These are phyloP conservation scores for Felis catus DNA, from an alignment of 2,113 vertebrate species.

Conservation along the genomic window F.catus_Fca126_mat1.0 CM031414.1:135354001-135354500, in stretches of 20 bases:
- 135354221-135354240: neutral
- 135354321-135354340: neutral
- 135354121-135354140: neutral
- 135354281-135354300: neutral
- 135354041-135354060: neutral
- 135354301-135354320: neutral
- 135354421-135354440: neutral
- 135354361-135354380: neutral
- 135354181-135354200: neutral
- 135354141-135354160: neutral
- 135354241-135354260: neutral
- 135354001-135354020: neutral
- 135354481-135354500: neutral
- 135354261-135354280: neutral
- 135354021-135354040: neutral
- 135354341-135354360: neutral
- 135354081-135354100: accelerated
- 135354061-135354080: accelerated
- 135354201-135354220: neutral
- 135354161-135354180: neutral
- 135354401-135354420: neutral
- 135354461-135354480: neutral
- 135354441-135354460: neutral
- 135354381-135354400: neutral
- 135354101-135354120: no score